Evolutionary conservation across 2,888 invertebrate genomes (phyloP).

Genomic region (Ditula angustiorana): DNA sequence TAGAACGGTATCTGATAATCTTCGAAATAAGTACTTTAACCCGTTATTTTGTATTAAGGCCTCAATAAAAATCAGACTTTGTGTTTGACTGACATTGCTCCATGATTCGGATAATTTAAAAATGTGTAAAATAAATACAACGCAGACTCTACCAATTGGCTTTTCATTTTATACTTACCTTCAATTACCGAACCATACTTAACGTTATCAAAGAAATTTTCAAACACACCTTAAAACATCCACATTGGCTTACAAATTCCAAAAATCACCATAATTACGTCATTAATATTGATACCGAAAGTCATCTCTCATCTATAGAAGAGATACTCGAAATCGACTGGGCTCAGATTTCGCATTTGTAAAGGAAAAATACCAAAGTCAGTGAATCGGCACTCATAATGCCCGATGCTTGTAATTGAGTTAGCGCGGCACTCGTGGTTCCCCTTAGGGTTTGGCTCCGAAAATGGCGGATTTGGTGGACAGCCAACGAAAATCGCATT

Average conservation of each 20-base stretch:
- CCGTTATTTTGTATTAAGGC: too few species aligned
- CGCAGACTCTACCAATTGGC: too few species aligned
- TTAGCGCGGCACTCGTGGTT: conserved; percentile 66
- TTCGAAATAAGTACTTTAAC: too few species aligned
- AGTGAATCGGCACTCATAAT: conserved; percentile 71
- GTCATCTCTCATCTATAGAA: conserved; percentile 22
- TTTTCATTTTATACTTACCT: too few species aligned
- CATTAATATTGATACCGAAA: conserved; percentile 15
- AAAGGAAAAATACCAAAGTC: conserved; percentile 60
- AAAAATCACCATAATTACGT: conserved; percentile 36
- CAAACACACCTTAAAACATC: not conserved
- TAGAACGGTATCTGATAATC: too few species aligned
- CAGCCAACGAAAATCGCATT: not conserved
- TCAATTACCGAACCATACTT: too few species aligned
- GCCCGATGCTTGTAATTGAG: conserved; percentile 77
- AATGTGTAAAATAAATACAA: too few species aligned
- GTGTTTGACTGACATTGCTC: too few species aligned
- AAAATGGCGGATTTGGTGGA: conserved; percentile 48
- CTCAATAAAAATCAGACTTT: too few species aligned
- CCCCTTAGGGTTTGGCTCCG: conserved; percentile 55
- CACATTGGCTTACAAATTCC: conserved; percentile 28
- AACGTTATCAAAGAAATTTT: not conserved
- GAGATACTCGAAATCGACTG: conserved; percentile 22
- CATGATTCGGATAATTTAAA: too few species aligned
- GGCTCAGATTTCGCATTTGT: conserved; percentile 51